Percentiles rank a stretch among this genome's conserved stretches.
phyloP scores from a whole-genome alignment of 1,140 invertebrate species.

The Lordiphosa clarofinis region DNA sequence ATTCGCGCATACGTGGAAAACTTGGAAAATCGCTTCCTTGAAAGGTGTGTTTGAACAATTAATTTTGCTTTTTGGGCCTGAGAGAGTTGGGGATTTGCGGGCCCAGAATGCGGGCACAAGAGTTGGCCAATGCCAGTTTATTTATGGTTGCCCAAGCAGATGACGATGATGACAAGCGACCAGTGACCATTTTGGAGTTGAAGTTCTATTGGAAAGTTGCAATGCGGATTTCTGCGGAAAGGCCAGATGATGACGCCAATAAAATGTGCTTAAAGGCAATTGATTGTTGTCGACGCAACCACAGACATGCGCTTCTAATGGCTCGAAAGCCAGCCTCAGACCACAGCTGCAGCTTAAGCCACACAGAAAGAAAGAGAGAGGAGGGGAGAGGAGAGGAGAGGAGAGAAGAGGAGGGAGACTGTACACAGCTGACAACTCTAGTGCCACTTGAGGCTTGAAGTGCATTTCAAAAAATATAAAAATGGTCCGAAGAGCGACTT shows the following conservation, averaged over 20 bases:
- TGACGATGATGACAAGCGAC: constrained; percentile 31
- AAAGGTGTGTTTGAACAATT: constrained; percentile 68
- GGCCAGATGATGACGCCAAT: constrained; percentile 72
- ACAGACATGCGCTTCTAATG: constrained; percentile 71
- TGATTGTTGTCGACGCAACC: constrained; percentile 62
- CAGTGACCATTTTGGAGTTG: constrained; percentile 59
- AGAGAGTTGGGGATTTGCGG: constrained; percentile 47
- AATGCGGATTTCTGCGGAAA: constrained; percentile 62
- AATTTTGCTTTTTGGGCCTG: constrained; percentile 69
- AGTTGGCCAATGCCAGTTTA: constrained; percentile 35
- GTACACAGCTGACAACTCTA: constrained; percentile 62
- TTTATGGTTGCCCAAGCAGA: constrained; percentile 52
- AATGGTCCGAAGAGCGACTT: constrained; percentile 31
- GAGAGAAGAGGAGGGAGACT: no score
- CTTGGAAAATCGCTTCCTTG: constrained; percentile 50
- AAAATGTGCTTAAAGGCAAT: constrained; percentile 74
- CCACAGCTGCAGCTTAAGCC: constrained; percentile 38
- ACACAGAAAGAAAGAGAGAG: constrained; percentile 25
- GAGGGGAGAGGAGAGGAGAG: no score
- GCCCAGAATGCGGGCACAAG: constrained; percentile 57
- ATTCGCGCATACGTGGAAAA: constrained; percentile 32
- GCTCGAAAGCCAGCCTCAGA: constrained; percentile 28
- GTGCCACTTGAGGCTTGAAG: constrained; percentile 69
- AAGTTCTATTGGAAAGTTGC: constrained; percentile 69
- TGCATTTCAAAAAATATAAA: constrained; percentile 46